Evolutionary conservation across 2,797 vertebrate genomes (phyloP).

Genomic region (Ara ararauna): DNA sequence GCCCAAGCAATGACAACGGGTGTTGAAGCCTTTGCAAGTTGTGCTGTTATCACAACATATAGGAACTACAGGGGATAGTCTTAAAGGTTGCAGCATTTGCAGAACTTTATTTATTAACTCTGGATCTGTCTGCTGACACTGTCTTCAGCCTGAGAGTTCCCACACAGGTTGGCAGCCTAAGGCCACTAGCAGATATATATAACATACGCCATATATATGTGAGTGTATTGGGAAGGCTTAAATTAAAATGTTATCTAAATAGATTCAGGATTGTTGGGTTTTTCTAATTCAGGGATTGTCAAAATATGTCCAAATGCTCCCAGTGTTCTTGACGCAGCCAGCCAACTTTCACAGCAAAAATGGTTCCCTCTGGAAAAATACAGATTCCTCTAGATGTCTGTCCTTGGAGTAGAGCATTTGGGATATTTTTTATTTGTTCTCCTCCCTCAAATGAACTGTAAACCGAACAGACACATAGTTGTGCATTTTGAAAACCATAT

Average conservation of each 20-base stretch:
- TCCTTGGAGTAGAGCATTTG: neutral
- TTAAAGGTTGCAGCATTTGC: neutral
- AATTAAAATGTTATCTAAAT: constrained; percentile 28
- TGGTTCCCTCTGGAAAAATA: neutral
- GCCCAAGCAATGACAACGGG: neutral
- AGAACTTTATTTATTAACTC: constrained; percentile 13
- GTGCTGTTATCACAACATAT: neutral
- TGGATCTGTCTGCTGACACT: neutral
- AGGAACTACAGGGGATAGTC: neutral
- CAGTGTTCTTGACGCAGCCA: neutral
- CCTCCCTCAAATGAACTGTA: neutral
- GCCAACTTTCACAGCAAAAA: neutral
- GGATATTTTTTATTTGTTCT: neutral
- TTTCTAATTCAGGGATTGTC: neutral
- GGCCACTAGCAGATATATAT: neutral
- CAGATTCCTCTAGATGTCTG: neutral
- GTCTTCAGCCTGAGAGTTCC: neutral
- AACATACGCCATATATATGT: neutral
- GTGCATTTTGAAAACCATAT: constrained; percentile 7
- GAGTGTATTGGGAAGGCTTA: neutral
- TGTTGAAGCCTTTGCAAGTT: neutral
- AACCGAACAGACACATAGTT: neutral
- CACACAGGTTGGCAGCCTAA: constrained; percentile 1
- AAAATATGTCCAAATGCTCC: constrained; percentile 15
- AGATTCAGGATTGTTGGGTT: neutral